Evolutionary conservation across 1,140 invertebrate genomes (phyloP).

Genomic region (Sesamia nonagrioides): DNA sequence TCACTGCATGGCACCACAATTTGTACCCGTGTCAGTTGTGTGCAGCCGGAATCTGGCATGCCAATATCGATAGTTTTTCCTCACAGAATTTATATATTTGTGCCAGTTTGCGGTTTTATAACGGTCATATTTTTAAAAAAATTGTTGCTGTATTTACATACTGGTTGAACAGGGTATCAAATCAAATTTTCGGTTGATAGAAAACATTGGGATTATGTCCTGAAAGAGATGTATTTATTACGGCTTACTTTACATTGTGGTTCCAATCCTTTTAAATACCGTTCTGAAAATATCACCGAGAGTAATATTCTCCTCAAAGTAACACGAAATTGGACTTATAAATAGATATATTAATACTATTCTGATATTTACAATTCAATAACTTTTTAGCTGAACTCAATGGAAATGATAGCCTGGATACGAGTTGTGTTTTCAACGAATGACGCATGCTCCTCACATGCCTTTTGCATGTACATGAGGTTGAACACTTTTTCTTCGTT

Average conservation of each 20-base stretch:
- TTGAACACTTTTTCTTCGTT: not conserved
- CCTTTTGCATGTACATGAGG: no score
- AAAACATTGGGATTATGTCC: not conserved
- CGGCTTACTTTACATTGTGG: no score
- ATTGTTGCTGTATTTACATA: not conserved
- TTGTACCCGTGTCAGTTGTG: conserved; percentile 18
- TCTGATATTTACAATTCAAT: conserved; percentile 17
- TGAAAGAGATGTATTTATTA: not conserved
- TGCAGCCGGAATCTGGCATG: conserved; percentile 21
- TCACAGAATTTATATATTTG: conserved; percentile 16
- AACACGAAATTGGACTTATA: not conserved
- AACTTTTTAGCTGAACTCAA: not conserved
- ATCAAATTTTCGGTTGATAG: not conserved
- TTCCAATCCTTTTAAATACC: no score
- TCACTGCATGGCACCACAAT: conserved; percentile 37
- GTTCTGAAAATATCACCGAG: no score
- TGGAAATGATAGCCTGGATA: not conserved
- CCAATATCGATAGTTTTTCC: conserved; percentile 33
- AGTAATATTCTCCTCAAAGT: not conserved
- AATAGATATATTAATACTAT: conserved; percentile 20
- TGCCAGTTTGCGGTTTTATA: conserved; percentile 18
- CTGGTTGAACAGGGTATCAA: not conserved
- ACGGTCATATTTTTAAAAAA: conserved; percentile 6
- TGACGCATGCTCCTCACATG: not conserved
- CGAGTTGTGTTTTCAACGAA: not conserved